Evolutionary conservation across 2,113 vertebrate genomes (phyloP), one percentile per base, ranked within the genome.

Genomic region (Etia nguti): DNA sequence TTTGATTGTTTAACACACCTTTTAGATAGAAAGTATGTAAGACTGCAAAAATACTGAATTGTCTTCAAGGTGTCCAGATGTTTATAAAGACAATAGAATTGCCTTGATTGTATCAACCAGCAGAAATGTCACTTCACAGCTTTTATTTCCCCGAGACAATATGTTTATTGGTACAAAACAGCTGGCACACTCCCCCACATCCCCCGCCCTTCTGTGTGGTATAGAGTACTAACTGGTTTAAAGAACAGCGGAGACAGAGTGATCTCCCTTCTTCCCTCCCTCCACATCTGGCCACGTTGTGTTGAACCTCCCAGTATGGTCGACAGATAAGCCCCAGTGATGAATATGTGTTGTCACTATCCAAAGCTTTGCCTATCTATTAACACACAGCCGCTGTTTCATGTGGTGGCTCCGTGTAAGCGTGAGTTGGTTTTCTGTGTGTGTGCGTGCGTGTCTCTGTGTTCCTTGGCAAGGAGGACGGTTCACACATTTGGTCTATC

Each of bases 241-340:
- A 26, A 80, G 54, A 80, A 43, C 41, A 79, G 79, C 5, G 73
- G 55, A 82, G n/a, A 60, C 26, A 29, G 73, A 60, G 10, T 12
- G 20, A 57, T 79, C 77, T 43, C 36, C 22, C 50, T 60, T 13
- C 24, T 8, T 36, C 46, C 46, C 79, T 85, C 56, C 79, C 65
- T 80, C 79, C 52, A 90, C 94, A 94, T 93, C 90, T 95, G 93
- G 90, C 56, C 38, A 59, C 6, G 81, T 90, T 79, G 93, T 90
- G 92, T 90, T 46, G 83, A 92, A 89, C 84, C 92, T 87, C 91
- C 90, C 89, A 90, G 65, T 84, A 88, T 15, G 73, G 60, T 52
- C 54, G 68, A 43, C 84, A 93, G 92, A 94, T 93, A 94, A 95
- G 93, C 89, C 86, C 59, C 87, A n/a, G 90, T 96, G 96, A 96